Evolutionary conservation across 2,797 vertebrate species (phyloP), one percentile per base, ranked within the genome.

Genomic region (Myotis myotis): DNA sequence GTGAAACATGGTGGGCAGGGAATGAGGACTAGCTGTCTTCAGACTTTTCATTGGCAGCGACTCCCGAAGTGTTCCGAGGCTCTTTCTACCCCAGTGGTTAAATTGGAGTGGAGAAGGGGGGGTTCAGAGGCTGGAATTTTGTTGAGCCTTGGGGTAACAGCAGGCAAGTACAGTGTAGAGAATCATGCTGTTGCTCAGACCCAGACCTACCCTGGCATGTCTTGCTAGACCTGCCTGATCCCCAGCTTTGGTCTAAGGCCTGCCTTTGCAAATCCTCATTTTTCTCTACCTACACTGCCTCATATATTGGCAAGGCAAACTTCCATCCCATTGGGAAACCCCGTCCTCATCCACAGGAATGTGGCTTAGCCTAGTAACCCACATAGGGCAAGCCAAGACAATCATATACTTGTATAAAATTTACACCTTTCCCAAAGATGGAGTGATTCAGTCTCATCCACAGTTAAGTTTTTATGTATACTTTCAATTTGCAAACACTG

Each of bases 301-400:
- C 23, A 36, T 7, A 47, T 49, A 68, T 12, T 85, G 82, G 89
- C 70, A 84, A 62, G 51, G 88, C 22, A 79, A 92, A 55, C 49
- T 70, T 33, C n/a, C 36, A 47, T 78, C 8, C 70, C 41, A 41
- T 36, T 23, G 19, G 84, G 93, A 96, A 92, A 85, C 44, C 60
- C 62, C 17, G 5, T 55, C 41, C 62, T 91, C 41, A 38, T 44
- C 41, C 53, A 53, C 55, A 90, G 85, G 88, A 92, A 95, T 85
- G 74, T 6, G 15, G 70, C 70, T 89, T 87, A 93, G 74, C 74
- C 80, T 76, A 41, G 70, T 94, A 82, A 92, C 90, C 84, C 81
- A 80, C 36, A 81, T 83, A 86, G 90, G 78, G 30, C 75, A 82
- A 86, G 87, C 89, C 74, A 82, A 53, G 89, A 66, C 74, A 76